Evolutionary conservation across 2,797 vertebrate genomes (phyloP), one percentile per base, ranked within the genome.

Genomic region (Catostomus latipinnis): DNA sequence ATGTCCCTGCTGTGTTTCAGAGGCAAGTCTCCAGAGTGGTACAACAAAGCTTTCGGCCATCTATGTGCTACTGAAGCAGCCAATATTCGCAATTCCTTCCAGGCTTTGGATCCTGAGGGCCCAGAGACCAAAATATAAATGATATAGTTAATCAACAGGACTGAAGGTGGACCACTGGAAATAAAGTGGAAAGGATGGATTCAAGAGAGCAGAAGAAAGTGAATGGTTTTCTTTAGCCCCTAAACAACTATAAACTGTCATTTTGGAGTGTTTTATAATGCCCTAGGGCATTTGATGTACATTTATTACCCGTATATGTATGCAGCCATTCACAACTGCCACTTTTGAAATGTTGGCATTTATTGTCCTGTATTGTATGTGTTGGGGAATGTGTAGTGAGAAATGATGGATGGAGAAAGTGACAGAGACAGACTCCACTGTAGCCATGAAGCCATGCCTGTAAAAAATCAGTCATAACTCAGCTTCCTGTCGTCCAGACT

Each of bases 31-130:
- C 95, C 96, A 74, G 98, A 99, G 76, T 99, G 98, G 98, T 99
- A 99, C 92, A 98, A 95, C 91, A 99, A 98, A 93, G 95, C 94
- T 82, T 99, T 97, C 63, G 97, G 97, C 85, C 96, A 98, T 88
- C 93, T 98, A 70, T 98, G 97, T 87, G 96, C 96, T 0, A 94
- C 96, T 18, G 96, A 99, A 92, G 96, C 94, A 74, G 95, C 95
- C 75, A 94, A 94, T 74, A 98, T 99, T 85, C 95, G 97, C 84
- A 96, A 96, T 91, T 99, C 98, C 81, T 98, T 99, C 86, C 97
- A 96, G 84, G 95, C 96, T 8, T 88, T 98, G 82, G 93, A 94
- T 86, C 90, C 97, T 0, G 97, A 97, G 6, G 97, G 98, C 81
- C 98, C 98, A 16, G 98, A 99, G 93, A 99, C 98, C 72, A 98